Conservation (phyloP, 2,888 invertebrate genomes). For the Lomographa bimaculata region DNA sequence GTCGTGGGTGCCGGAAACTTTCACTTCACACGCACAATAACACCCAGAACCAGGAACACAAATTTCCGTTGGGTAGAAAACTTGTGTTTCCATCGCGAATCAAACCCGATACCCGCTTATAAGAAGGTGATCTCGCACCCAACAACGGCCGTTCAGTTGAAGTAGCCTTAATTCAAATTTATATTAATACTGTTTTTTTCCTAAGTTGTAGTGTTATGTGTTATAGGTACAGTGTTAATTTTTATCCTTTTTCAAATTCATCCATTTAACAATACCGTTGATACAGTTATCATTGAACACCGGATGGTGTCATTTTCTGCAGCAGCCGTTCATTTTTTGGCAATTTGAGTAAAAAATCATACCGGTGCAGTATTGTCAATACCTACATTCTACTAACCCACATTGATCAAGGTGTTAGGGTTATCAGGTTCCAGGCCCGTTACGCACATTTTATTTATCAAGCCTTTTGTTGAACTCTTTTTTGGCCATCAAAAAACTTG, state of each 20-base stretch:
- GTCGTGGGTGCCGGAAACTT: too few relatives aligned
- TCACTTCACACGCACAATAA: too few relatives aligned
- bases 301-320: conserved; percentile 73
- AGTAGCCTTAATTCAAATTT: too few relatives aligned
- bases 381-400: conserved; percentile 75
- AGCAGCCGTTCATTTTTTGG: conserved; percentile 69
- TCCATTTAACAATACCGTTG: conserved; percentile 23
- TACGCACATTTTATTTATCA: conserved; percentile 59
- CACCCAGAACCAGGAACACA: too few relatives aligned
- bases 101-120: too few relatives aligned
- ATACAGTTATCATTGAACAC: conserved; percentile 37
- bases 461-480: conserved; percentile 65
- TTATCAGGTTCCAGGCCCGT: conserved; percentile 77
- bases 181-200: too few relatives aligned
- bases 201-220: too few relatives aligned
- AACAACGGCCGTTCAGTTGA: too few relatives aligned
- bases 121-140: too few relatives aligned
- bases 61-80: too few relatives aligned
- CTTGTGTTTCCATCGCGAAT: too few relatives aligned
- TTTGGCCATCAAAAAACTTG: conserved; percentile 52
- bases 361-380: conserved; percentile 46
- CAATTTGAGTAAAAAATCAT: conserved; percentile 62
- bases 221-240: too few relatives aligned
- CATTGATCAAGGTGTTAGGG: conserved; percentile 79
- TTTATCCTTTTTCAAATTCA: conserved; percentile 22